A percentile compares a stretch with the other conserved stretches of the same genome.
Evolutionary conservation across 2,888 invertebrate species (phyloP).

Genomic region (Acutogordius australiensis): DNA sequence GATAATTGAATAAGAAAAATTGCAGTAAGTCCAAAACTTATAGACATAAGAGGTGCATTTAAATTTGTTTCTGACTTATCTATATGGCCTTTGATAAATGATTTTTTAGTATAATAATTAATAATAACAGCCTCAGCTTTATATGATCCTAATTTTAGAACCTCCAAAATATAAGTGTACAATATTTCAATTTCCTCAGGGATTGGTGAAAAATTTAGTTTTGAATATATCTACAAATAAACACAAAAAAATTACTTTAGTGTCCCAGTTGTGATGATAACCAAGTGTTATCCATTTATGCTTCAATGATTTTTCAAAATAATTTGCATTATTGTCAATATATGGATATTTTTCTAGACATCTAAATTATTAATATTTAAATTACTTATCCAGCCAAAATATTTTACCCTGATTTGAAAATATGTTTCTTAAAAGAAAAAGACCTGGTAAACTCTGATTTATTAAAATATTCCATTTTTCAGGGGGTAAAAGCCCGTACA

Average conservation of each 20-base stretch:
- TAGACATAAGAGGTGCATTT: constrained; percentile 58
- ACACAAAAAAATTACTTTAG: constrained; percentile 31
- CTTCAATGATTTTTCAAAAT: neutral
- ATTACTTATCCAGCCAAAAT: constrained; percentile 4
- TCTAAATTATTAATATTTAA: too few relatives aligned
- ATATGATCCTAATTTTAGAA: constrained; percentile 24
- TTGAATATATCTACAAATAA: constrained; percentile 16
- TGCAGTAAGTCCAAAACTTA: constrained; percentile 72
- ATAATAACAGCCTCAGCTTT: constrained; percentile 69
- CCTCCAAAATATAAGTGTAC: neutral
- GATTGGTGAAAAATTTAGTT: constrained; percentile 16
- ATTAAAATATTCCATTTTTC: neutral
- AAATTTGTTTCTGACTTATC: constrained; percentile 66
- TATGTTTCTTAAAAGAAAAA: neutral
- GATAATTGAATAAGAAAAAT: constrained; percentile 52
- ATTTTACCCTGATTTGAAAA: neutral
- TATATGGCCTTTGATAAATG: constrained; percentile 65
- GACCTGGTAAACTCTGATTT: neutral
- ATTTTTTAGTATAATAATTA: constrained; percentile 74
- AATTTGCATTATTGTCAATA: too few relatives aligned
- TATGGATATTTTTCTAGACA: neutral
- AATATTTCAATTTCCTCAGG: constrained; percentile 16
- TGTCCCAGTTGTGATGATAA: constrained; percentile 90
- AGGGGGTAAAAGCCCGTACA: too few relatives aligned
- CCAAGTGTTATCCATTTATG: constrained; percentile 68